A percentile compares a stretch with the other conserved stretches of the same genome.
These are phyloP conservation scores for Shinisaurus crocodilurus DNA, from an alignment of 2,113 vertebrate genomes.

Conservation along the genomic window DNA sequence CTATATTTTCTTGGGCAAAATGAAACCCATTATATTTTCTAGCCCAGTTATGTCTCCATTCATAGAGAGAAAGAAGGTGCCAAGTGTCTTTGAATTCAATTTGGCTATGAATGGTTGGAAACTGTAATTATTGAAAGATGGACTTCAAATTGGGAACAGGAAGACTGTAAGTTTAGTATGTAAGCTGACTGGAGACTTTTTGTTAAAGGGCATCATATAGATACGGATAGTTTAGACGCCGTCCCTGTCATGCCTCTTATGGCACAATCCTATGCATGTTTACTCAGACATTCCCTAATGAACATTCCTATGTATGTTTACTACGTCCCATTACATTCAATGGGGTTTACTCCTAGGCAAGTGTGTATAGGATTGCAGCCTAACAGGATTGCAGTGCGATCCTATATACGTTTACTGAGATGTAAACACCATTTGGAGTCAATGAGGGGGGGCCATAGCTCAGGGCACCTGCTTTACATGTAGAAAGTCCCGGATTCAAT, in stretches of 20 bases:
- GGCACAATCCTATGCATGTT: too few relatives aligned
- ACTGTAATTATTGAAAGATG: neutral
- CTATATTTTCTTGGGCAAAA: neutral
- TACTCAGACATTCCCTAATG: too few relatives aligned
- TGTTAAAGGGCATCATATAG: too few relatives aligned
- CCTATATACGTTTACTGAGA: too few relatives aligned
- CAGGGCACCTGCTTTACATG: neutral
- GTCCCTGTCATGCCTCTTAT: neutral
- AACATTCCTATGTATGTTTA: too few relatives aligned
- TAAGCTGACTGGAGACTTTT: neutral
- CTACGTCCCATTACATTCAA: too few relatives aligned
- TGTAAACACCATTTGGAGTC: neutral
- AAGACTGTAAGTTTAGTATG: neutral
- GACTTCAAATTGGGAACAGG: neutral
- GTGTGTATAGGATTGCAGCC: too few relatives aligned
- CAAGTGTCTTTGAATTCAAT: neutral
- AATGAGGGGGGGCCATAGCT: too few relatives aligned
- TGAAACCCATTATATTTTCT: slow-evolving; percentile 2
- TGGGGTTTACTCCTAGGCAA: too few relatives aligned
- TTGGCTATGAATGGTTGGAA: neutral
- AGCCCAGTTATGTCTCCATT: neutral
- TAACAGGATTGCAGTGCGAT: too few relatives aligned
- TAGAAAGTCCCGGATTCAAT: neutral
- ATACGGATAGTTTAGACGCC: neutral
- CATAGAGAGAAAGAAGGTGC: neutral